Percentiles rank a stretch among this genome's conserved stretches.
Conservation (phyloP, 2,888 invertebrate genomes). For the Rutpela maculata region DNA sequence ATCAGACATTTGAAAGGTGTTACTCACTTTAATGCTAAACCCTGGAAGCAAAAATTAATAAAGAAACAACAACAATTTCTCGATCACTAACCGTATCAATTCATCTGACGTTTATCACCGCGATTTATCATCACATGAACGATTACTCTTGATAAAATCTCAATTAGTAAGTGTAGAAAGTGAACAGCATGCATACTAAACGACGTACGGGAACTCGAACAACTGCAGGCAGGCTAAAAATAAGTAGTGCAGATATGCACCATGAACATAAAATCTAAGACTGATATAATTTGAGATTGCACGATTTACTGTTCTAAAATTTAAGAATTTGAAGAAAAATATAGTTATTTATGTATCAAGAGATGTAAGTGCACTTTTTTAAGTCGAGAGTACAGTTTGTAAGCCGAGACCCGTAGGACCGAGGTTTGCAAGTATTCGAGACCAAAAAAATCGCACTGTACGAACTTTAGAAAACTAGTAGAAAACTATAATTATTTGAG, state of each 20-base stretch:
- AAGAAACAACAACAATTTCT: slow-evolving; percentile 28
- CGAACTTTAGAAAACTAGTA: no score
- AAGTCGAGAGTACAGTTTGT: no score
- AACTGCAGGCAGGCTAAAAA: slow-evolving; percentile 9
- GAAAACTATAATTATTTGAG: no score
- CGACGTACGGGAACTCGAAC: slow-evolving; percentile 4
- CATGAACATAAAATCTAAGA: slow-evolving; percentile 12
- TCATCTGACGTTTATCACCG: slow-evolving; percentile 39
- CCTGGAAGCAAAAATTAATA: background rate
- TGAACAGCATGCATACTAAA: slow-evolving; percentile 41
- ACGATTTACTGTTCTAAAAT: background rate
- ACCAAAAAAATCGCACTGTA: no score
- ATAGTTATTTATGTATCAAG: no score
- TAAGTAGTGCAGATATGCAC: slow-evolving; percentile 15
- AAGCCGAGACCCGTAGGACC: no score
- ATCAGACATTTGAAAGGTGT: slow-evolving; percentile 13
- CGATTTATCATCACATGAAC: slow-evolving; percentile 44
- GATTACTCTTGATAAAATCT: slow-evolving; percentile 46
- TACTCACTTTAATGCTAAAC: slow-evolving; percentile 14
- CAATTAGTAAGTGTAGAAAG: slow-evolving; percentile 49
- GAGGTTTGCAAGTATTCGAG: no score
- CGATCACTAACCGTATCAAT: slow-evolving; percentile 40
- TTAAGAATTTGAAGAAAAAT: background rate
- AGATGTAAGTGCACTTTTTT: no score
- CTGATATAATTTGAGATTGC: background rate